phyloP scores from a whole-genome alignment of 2,888 invertebrate species.

The Lasioglossum malachurum region DNA sequence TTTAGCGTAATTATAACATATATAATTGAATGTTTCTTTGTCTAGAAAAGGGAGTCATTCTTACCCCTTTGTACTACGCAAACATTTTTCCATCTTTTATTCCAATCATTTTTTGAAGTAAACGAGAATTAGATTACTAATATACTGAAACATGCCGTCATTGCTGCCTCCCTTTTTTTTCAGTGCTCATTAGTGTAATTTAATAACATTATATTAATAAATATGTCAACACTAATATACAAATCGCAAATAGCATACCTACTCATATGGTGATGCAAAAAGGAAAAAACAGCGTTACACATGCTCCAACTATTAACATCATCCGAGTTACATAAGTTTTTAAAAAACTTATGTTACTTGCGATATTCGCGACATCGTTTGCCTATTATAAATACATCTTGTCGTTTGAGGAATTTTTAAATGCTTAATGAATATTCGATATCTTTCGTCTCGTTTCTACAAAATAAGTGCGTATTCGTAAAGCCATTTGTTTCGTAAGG shows the following conservation, averaged over 20 bases:
- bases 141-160: slow-evolving; percentile 45
- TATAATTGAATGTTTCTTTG: slow-evolving; percentile 71
- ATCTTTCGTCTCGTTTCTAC: slow-evolving; percentile 14
- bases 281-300: slow-evolving; percentile 13
- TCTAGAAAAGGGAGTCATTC: slow-evolving; percentile 50
- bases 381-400: slow-evolving; percentile 43
- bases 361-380: slow-evolving; percentile 34
- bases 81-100: slow-evolving; percentile 59
- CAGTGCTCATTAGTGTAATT: slow-evolving; percentile 73
- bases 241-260: slow-evolving; percentile 39
- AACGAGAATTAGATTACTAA: slow-evolving; percentile 50
- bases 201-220: slow-evolving; percentile 73
- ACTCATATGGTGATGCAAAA: slow-evolving; percentile 41
- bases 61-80: slow-evolving; percentile 62
- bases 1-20: slow-evolving; percentile 80
- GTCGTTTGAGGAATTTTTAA: slow-evolving; percentile 38
- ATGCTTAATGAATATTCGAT: slow-evolving; percentile 21
- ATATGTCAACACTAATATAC: slow-evolving; percentile 67
- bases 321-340: slow-evolving; percentile 37
- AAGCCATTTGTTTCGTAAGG: slow-evolving; percentile 34
- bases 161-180: slow-evolving; percentile 54
- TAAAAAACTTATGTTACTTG: slow-evolving; percentile 29
- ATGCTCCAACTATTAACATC: slow-evolving; percentile 32
- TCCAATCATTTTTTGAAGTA: slow-evolving; percentile 44
- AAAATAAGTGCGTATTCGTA: slow-evolving; percentile 23